phyloP scores from a whole-genome alignment of 1,140 invertebrate species.

The Trichonephila inaurata region DNA sequence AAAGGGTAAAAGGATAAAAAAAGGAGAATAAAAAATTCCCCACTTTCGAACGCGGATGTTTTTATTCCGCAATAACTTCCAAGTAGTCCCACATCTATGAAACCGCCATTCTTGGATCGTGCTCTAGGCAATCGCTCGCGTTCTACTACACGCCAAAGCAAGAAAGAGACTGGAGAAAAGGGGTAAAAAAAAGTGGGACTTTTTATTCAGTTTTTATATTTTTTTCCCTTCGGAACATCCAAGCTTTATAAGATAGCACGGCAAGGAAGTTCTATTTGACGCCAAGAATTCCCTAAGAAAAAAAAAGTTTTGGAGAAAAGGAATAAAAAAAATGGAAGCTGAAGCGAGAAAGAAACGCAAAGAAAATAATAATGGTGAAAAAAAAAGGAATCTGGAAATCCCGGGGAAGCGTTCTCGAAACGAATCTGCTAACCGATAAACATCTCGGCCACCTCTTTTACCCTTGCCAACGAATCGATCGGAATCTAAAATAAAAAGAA shows the following conservation, averaged over 20 bases:
- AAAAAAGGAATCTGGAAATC: conserved; percentile 45
- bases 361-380: background rate
- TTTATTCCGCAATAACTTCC: conserved; percentile 54
- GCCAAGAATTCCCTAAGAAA: conserved; percentile 28
- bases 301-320: background rate
- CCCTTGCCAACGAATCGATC: conserved; percentile 56
- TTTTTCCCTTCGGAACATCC: conserved; percentile 26
- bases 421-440: conserved; percentile 47
- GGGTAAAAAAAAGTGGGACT: background rate
- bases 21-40: background rate
- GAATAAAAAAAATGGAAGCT: background rate
- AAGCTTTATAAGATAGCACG: conserved; percentile 23
- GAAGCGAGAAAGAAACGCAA: conserved; percentile 11
- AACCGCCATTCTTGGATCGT: conserved; percentile 43
- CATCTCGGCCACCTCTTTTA: conserved; percentile 54
- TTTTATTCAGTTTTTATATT: conserved; percentile 38
- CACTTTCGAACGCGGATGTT: conserved; percentile 39
- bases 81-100: conserved; percentile 50
- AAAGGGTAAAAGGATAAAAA: background rate
- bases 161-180: conserved; percentile 13
- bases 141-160: conserved; percentile 1
- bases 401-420: conserved; percentile 23
- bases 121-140: conserved; percentile 47
- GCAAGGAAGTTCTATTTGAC: conserved; percentile 67
- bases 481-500: conserved; percentile 34